Base-by-base conservation (phyloP, 2,888 invertebrate genomes). In the Volucella bombylans region DNA sequence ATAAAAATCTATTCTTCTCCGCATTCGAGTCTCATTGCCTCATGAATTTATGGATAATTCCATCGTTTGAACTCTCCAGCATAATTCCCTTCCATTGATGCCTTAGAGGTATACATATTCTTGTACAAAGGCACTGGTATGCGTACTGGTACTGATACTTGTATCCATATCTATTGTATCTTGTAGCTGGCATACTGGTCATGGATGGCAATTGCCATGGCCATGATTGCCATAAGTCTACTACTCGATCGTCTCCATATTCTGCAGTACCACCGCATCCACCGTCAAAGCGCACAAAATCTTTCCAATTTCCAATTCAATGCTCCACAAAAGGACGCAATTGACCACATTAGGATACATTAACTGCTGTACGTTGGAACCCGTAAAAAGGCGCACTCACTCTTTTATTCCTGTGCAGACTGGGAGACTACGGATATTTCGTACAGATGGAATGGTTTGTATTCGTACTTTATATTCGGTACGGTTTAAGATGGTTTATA, bases 261-360 rank as follows among this genome's bases (percentile, higher is more conserved):
- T 64, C 43, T 57, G 23, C n/a, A 62, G 8, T 23, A 31, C 50
- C 18, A 11, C 54, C 47, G 41, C 31, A 62, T 14, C 15, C 43
- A 12, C 73, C 79, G 62, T 73, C 74, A 74, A 74, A 64, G 78
- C 79, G 73, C 73, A 83, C 82, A 69, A 80, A 85, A 85, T 85
- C 83, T 85, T 76, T 80, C 80, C 83, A 85, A 85, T 80, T 85
- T 85, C 71, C 83, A 85, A 85, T 85, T 85, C 83, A 85, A 80
- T 85, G 83, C 80, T 85, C 83, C 83, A 85, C 83, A 85, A 85
- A 85, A 85, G 83, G 83, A 85, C 80, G 83, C 83, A 80, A 85
- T 85, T 85, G 83, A 85, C 80, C 83, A 85, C 83, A 85, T 85
- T 80, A 80, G 83, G 83, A 85, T 85, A 85, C 83, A 85, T 85